A percentile compares a stretch with the other conserved stretches of the same genome.
Evolutionary conservation across 2,888 invertebrate species (phyloP).

Genomic region (Thera britannica): DNA sequence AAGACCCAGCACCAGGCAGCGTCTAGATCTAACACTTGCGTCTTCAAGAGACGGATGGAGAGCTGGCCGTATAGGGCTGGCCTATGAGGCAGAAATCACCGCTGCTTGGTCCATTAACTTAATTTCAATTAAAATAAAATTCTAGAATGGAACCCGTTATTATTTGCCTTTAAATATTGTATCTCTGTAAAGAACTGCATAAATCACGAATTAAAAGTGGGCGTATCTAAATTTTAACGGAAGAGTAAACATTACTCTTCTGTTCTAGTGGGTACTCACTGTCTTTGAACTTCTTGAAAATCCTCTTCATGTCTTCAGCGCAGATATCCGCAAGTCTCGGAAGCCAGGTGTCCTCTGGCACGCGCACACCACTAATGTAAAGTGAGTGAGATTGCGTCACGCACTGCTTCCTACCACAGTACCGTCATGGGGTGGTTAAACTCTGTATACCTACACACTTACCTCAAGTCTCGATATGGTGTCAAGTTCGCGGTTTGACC

Average conservation of each 20-base stretch:
- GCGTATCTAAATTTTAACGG: not conserved
- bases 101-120: too few relatives aligned
- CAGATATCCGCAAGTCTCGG: constrained; percentile 8
- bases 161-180: too few relatives aligned
- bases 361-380: constrained; percentile 67
- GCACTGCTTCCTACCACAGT: constrained; percentile 58
- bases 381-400: constrained; percentile 53
- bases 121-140: too few relatives aligned
- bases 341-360: constrained; percentile 60
- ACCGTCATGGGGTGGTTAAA: constrained; percentile 71
- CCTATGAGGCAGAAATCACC: too few relatives aligned
- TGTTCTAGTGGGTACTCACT: constrained; percentile 59
- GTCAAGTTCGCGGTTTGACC: constrained; percentile 28
- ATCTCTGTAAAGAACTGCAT: too few relatives aligned
- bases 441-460: constrained; percentile 42
- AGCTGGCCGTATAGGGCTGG: too few relatives aligned
- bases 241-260: not conserved
- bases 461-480: constrained; percentile 18
- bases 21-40: too few relatives aligned
- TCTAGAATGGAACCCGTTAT: too few relatives aligned
- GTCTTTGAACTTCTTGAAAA: constrained; percentile 65
- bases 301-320: constrained; percentile 64
- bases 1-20: too few relatives aligned
- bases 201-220: too few relatives aligned
- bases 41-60: too few relatives aligned